A percentile compares a stretch with the other conserved stretches of the same genome.
These are phyloP conservation scores for Sycophila sp. DNA, from an alignment of 1,140 invertebrate genomes.

Conservation along the genomic window DNA sequence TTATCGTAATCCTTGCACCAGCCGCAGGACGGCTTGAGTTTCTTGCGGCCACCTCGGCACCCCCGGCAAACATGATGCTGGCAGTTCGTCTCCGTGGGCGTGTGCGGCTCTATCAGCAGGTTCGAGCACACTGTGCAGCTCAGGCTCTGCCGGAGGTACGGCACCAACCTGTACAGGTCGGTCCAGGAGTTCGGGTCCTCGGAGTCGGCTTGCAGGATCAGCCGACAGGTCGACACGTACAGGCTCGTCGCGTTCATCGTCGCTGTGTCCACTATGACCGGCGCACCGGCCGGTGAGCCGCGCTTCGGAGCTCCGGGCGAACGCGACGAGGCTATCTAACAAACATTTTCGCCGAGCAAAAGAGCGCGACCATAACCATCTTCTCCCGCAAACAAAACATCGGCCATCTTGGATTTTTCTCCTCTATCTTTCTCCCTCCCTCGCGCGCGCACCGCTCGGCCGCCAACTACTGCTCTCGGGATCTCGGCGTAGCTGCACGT, in stretches of 20 bases:
- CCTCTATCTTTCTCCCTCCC: slow-evolving; percentile 11
- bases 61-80: slow-evolving; percentile 87
- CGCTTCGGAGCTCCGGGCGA: background rate
- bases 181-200: slow-evolving; percentile 79
- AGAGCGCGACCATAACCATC: slow-evolving; percentile 49
- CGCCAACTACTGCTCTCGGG: background rate
- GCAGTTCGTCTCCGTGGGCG: slow-evolving; percentile 82
- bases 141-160: slow-evolving; percentile 85
- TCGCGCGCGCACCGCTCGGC: background rate
- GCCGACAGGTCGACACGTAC: slow-evolving; percentile 84
- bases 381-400: slow-evolving; percentile 59
- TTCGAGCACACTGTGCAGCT: slow-evolving; percentile 90
- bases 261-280: background rate
- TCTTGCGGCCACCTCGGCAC: slow-evolving; percentile 86
- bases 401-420: slow-evolving; percentile 52
- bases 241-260: slow-evolving; percentile 85
- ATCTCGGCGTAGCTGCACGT: no score
- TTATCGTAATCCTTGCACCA: slow-evolving; percentile 87
- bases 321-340: background rate
- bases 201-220: slow-evolving; percentile 77
- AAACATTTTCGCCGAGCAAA: slow-evolving; percentile 18
- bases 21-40: slow-evolving; percentile 82
- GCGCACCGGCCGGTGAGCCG: background rate
- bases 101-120: slow-evolving; percentile 82
- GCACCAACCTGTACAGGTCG: slow-evolving; percentile 84